A percentile compares a stretch with the other conserved stretches of the same genome.
Conservation (phyloP, 2,797 vertebrate species). For the Pteropus rufus region DNA sequence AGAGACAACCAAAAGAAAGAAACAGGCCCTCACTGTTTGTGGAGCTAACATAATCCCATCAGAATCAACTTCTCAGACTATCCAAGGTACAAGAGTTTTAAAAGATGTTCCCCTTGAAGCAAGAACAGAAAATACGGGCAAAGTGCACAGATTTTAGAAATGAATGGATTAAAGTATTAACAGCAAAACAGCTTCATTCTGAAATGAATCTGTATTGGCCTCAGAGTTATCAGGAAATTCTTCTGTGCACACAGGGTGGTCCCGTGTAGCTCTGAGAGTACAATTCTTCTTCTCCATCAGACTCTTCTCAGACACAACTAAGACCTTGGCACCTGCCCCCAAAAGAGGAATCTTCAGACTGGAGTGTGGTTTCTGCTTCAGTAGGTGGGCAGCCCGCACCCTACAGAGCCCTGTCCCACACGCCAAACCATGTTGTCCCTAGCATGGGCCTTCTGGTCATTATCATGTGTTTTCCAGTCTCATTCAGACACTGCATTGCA, state of each 20-base stretch:
- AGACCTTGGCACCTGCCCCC: neutral
- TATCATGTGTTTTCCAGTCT: too few relatives aligned
- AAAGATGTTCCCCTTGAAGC: neutral
- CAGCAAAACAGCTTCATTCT: neutral
- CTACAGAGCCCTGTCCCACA: neutral
- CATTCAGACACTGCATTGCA: neutral
- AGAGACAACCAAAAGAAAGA: neutral
- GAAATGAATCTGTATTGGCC: neutral
- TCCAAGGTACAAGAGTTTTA: neutral
- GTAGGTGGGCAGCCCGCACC: neutral
- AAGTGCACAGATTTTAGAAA: neutral
- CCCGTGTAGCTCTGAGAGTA: too few relatives aligned
- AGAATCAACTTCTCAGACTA: neutral
- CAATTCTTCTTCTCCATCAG: neutral
- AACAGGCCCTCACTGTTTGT: too few relatives aligned
- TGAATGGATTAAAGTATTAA: neutral
- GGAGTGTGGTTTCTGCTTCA: neutral
- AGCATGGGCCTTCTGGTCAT: neutral
- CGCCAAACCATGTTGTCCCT: too few relatives aligned
- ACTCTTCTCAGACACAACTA: neutral
- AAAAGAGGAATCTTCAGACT: neutral
- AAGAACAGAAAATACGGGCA: neutral
- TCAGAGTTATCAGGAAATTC: neutral
- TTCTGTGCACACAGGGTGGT: neutral
- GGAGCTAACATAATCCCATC: neutral